Evolutionary conservation across 1,140 invertebrate genomes (phyloP).

Genomic region (Liolophura sinensis): DNA sequence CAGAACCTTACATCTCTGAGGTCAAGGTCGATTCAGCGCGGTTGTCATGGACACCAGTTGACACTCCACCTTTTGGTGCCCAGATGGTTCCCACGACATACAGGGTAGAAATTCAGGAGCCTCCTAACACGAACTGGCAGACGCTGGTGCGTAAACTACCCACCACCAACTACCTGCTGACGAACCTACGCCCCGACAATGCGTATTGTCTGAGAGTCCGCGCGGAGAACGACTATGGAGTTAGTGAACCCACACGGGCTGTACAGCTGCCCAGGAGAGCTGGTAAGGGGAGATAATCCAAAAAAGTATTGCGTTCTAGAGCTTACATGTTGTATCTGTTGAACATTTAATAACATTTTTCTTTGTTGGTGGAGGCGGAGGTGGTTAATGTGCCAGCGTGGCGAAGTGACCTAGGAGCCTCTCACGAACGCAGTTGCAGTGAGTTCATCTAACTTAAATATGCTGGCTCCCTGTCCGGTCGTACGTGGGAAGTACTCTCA

Average conservation of each 20-base stretch:
- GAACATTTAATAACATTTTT: too few species aligned
- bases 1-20: conserved; percentile 36
- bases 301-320: too few species aligned
- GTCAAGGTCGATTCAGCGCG: conserved; percentile 32
- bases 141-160: conserved; percentile 38
- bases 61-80: conserved; percentile 35
- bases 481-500: too few species aligned
- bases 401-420: too few species aligned
- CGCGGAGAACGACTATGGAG: conserved; percentile 84
- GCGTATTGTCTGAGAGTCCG: conserved; percentile 91
- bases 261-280: conserved; percentile 38
- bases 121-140: conserved; percentile 37
- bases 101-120: conserved; percentile 35
- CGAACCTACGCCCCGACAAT: conserved; percentile 87
- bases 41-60: conserved; percentile 47
- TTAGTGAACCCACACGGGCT: conserved; percentile 43
- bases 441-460: too few species aligned
- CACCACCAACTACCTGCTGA: conserved; percentile 75
- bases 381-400: too few species aligned
- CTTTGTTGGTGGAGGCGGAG: too few species aligned
- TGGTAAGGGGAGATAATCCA: conserved; percentile 24
- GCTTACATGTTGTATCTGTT: too few species aligned
- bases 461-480: too few species aligned
- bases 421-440: too few species aligned
- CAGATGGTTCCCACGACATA: conserved; percentile 36